Evolutionary conservation across 2,888 invertebrate species (phyloP).

Genomic region (Chouioia cunea): DNA sequence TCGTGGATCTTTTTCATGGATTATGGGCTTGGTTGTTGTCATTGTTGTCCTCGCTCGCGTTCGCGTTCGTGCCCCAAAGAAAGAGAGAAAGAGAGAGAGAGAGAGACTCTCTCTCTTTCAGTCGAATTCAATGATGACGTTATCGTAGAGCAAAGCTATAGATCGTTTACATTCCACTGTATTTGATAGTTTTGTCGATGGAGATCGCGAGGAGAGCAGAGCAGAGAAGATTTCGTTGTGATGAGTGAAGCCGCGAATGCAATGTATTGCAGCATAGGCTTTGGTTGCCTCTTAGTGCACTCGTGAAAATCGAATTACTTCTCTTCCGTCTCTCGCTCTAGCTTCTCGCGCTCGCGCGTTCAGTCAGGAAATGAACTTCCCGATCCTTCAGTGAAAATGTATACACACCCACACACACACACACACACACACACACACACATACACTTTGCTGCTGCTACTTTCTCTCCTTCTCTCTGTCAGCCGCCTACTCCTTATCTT

Average conservation of each 20-base stretch:
- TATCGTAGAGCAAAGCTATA: too few relatives aligned
- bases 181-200: too few relatives aligned
- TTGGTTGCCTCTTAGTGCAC: constrained; percentile 52
- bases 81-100: background rate
- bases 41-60: background rate
- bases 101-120: too few relatives aligned
- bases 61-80: background rate
- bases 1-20: constrained; percentile 35
- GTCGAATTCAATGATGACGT: background rate
- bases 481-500: background rate
- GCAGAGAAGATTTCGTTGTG: constrained; percentile 13
- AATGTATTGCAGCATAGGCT: constrained; percentile 35
- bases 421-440: too few relatives aligned
- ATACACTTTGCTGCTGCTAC: constrained; percentile 38
- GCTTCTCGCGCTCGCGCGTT: constrained; percentile 38
- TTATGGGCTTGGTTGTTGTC: too few relatives aligned
- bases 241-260: constrained; percentile 26
- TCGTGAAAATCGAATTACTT: constrained; percentile 58
- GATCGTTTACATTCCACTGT: too few relatives aligned
- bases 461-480: constrained; percentile 22
- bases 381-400: constrained; percentile 49
- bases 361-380: constrained; percentile 57
- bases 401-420: too few relatives aligned
- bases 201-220: background rate
- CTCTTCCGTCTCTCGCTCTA: too few relatives aligned